Base-by-base conservation (phyloP, 2,888 invertebrate genomes). In the Atethmia centrago region DNA sequence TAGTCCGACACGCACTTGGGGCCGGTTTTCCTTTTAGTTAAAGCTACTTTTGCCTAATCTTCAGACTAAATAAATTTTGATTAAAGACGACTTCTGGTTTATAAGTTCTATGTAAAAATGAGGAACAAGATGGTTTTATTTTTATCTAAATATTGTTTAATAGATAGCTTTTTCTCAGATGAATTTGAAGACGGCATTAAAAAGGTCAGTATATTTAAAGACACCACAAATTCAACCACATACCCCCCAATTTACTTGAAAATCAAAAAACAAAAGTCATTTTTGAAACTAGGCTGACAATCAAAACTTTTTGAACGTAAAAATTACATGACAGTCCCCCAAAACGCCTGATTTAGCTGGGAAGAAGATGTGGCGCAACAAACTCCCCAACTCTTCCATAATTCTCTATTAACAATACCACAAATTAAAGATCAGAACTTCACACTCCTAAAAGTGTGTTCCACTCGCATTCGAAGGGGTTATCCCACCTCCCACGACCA, bases 401-500 rank as follows among this genome's bases (percentile, higher is more conserved):
- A 36, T n/a, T 9, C 7, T 25, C 40, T 25, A 3, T 28, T 3
- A 28, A 7, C 10, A 40, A 63, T 10, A 31, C 10, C n/a, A 53
- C 36, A 59, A 59, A 25, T 36, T 36, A 55, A 36, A 36, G 55
- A 19, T 49, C 36, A n/a, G 3, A 53, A 55, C n/a, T 28, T 53
- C 25, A 42, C 55, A 61, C 71, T 25, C 28, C 2, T 47, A 53
- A 74, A 56, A 4, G 21, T 51, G 28, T 45, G 56, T 19, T 74
- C 51, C 42, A 0, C 21, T 21, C 16, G 2, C 25, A 31, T 66
- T 31, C 2, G 9, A 40, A 49, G 5, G 53, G 69, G 69, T 83
- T 61, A 69, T 53, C 58, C 62, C 40, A 61, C 65, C 55, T 45
- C 9, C n/a, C 12, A 14, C 67, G 49, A 56, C 69, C 71, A 67